Base-by-base conservation (phyloP, 2,888 invertebrate species). In the Drosophila cognata region DNA sequence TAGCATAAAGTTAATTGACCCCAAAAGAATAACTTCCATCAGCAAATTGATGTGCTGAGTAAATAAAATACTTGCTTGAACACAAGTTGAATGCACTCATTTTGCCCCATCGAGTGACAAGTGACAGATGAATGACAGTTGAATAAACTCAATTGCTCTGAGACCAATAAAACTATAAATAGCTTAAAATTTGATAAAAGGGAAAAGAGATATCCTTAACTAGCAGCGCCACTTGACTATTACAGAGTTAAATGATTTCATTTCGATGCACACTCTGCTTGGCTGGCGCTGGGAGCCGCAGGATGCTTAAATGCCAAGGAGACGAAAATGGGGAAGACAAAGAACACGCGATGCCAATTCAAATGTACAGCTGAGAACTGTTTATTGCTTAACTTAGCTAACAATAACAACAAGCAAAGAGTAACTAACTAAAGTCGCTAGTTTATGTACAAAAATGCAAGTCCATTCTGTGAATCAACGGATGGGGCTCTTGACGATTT, bases 361-460 rank as follows among this genome's bases (percentile, higher is more conserved):
- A 21, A 18, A 16, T 36, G 28, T 38, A 79, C 51, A 60, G 60
- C 46, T 29, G 31, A 50, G 13, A 63, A 71, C 55, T 63, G 62
- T 85, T 85, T 85, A 85, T 88, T 84, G 79, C 79, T 83, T 77
- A 75, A 50, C 81, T 75, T 70, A 87, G 59, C 69, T 75, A 84
- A 81, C 69, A 77, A 85, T 56, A 75, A 74, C 43, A 65, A 67
- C 50, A 80, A 77, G 43, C 58, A 29, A 25, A 29, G 33, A 67
- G 38, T 48, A 71, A 67, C 69, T 79, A 67, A 78, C 70, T 66
- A 74, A 71, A 80, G 65, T 68, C 43, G 74, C 57, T 74, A 67
- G 62, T 71, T 75, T 84, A 84, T 82, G 48, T 84, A 84, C 84
- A 87, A 73, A 71, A 69, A 67, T 53, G 68, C 67, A 55, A 77